phyloP scores from a whole-genome alignment of 2,113 vertebrate genomes.

The Pterocles burchelli region DNA sequence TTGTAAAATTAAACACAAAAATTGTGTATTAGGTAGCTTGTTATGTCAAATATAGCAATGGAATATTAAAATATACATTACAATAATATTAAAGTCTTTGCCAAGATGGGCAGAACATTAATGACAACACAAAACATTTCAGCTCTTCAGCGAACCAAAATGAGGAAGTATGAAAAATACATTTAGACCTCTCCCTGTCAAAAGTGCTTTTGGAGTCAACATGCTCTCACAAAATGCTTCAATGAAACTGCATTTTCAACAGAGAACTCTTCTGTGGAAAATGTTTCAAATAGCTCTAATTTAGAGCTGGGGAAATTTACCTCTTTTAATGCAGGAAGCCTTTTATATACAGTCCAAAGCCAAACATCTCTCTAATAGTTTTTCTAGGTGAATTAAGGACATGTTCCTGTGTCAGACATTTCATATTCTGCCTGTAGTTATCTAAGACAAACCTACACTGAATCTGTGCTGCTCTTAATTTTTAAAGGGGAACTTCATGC shows the following conservation, averaged over 20 bases:
- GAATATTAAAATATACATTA: not conserved
- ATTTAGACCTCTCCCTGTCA: conserved; percentile 30
- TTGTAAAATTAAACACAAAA: not conserved
- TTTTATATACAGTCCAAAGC: conserved; percentile 51
- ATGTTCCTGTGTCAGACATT: not conserved
- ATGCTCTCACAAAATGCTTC: conserved; percentile 54
- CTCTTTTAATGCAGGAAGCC: conserved; percentile 50
- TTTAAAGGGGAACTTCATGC: not conserved
- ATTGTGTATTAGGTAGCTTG: not conserved
- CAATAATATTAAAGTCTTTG: not conserved
- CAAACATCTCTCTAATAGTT: conserved; percentile 61
- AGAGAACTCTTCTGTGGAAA: conserved; percentile 58
- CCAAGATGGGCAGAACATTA: not conserved
- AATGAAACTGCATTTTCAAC: conserved; percentile 62
- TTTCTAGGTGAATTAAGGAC: conserved; percentile 52
- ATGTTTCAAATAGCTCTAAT: conserved; percentile 66
- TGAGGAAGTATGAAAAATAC: conserved; percentile 22
- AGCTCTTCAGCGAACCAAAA: conserved; percentile 3
- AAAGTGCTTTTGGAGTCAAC: conserved; percentile 62
- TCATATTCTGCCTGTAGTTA: not conserved
- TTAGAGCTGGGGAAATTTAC: conserved; percentile 49
- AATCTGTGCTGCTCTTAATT: not conserved
- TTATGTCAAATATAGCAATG: not conserved
- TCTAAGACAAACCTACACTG: not conserved
- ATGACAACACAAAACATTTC: not conserved